A percentile compares a stretch with the other conserved stretches of the same genome.
Conservation (phyloP, 2,797 vertebrate species). For the Pseudochromis fuscus region DNA sequence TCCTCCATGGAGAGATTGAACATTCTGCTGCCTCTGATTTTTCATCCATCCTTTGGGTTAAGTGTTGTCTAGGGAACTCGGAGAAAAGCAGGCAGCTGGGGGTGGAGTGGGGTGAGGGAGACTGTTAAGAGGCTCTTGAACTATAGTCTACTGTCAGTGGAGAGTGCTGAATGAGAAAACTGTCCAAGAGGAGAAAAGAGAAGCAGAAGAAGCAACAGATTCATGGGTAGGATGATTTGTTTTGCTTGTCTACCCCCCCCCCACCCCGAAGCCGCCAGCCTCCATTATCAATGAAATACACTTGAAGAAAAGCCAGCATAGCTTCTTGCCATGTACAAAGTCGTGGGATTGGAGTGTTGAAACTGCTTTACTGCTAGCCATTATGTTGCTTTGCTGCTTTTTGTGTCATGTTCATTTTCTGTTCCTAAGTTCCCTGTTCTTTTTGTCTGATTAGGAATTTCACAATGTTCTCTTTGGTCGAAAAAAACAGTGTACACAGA, state of each 20-base stretch:
- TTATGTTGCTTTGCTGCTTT: conserved; percentile 45
- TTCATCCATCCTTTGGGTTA: conserved; percentile 80
- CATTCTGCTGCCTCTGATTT: conserved; percentile 77
- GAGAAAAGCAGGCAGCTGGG: conserved; percentile 72
- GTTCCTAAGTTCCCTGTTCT: conserved; percentile 65
- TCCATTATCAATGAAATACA: conserved; percentile 67
- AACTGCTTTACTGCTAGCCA: conserved; percentile 54
- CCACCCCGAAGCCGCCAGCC: conserved; percentile 61
- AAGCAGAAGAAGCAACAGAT: conserved; percentile 73
- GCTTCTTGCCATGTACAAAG: conserved; percentile 63
- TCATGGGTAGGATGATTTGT: conserved; percentile 71
- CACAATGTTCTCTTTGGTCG: conserved; percentile 73
- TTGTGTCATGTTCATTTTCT: conserved; percentile 64
- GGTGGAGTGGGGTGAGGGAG: conserved; percentile 73
- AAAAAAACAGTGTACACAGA: conserved; percentile 37
- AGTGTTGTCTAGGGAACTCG: conserved; percentile 82
- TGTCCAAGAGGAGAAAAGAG: conserved; percentile 75
- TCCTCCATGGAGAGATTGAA: conserved; percentile 68
- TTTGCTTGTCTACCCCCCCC: conserved; percentile 71
- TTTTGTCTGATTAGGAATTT: conserved; percentile 79
- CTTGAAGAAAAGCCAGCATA: conserved; percentile 56
- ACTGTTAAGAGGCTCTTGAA: conserved; percentile 82
- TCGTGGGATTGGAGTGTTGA: conserved; percentile 61
- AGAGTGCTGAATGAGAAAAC: conserved; percentile 78
- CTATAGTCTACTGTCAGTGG: conserved; percentile 80